These are phyloP conservation scores for Catharus fuscescens DNA, from an alignment of 2,113 vertebrate species.

Conservation along the genomic window DNA sequence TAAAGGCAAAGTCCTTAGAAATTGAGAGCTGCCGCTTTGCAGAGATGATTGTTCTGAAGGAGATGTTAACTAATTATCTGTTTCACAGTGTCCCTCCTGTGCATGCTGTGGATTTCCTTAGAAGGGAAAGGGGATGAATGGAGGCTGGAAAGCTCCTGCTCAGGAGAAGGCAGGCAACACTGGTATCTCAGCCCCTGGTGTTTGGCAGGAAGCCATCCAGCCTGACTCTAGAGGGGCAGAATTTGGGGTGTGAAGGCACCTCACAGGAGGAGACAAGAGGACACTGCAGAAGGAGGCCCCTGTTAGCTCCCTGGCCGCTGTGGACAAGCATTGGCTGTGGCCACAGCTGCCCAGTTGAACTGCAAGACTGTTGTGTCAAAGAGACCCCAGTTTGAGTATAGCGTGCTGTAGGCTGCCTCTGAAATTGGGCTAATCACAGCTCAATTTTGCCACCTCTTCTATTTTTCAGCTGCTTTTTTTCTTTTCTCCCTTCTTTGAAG, in stretches of 20 bases:
- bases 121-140: neutral
- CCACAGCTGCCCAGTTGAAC: neutral
- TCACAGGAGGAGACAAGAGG: neutral
- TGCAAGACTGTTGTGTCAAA: neutral
- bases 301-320: neutral
- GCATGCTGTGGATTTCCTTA: neutral
- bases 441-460: neutral
- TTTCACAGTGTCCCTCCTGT: neutral
- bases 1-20: slow-evolving; percentile 25
- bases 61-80: neutral
- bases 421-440: neutral
- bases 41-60: neutral
- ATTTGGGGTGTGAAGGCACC: neutral
- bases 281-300: neutral
- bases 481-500: neutral
- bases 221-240: neutral
- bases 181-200: neutral
- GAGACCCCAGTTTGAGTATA: rapidly evolving
- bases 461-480: neutral
- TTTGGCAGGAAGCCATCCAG: neutral
- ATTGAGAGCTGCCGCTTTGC: neutral
- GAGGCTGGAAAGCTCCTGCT: neutral
- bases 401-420: neutral
- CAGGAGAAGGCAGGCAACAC: neutral
- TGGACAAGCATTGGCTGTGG: neutral